These are phyloP conservation scores for Isoperla grammatica DNA, from an alignment of 2,888 invertebrate species.

Conservation along the genomic window DNA sequence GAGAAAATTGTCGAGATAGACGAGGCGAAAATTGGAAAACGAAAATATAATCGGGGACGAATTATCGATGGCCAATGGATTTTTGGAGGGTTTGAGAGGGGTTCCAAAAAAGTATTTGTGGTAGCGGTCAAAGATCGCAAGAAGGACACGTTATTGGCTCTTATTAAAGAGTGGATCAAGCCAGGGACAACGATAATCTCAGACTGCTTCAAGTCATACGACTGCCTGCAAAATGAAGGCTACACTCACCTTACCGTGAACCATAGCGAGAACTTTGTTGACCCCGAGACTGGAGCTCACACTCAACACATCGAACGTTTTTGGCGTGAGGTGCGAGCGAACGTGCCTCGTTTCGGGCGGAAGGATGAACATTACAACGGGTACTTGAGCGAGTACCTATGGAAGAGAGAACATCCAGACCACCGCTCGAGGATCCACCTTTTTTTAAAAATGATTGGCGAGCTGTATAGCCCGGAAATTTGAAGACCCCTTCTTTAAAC, in stretches of 20 bases:
- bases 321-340: too few species aligned
- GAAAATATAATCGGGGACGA: too few species aligned
- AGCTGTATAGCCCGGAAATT: too few species aligned
- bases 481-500: too few species aligned
- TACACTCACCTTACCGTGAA: slow-evolving; percentile 33
- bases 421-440: too few species aligned
- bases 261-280: slow-evolving; percentile 33
- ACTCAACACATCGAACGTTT: too few species aligned
- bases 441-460: too few species aligned
- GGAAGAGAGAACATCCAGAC: too few species aligned
- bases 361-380: background rate
- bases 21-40: too few species aligned
- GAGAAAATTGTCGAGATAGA: too few species aligned
- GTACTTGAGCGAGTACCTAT: background rate
- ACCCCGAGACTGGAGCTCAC: slow-evolving; percentile 30
- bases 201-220: slow-evolving; percentile 36
- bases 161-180: slow-evolving; percentile 31
- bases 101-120: too few species aligned
- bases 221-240: slow-evolving; percentile 30
- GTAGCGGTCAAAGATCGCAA: background rate
- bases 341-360: background rate
- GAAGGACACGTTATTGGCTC: slow-evolving; percentile 20
- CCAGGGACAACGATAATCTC: slow-evolving; percentile 34
- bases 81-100: too few species aligned
- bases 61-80: slow-evolving; percentile 1